These are phyloP conservation scores for Lobophora halterata DNA, from an alignment of 2,888 invertebrate species.

Conservation along the genomic window DNA sequence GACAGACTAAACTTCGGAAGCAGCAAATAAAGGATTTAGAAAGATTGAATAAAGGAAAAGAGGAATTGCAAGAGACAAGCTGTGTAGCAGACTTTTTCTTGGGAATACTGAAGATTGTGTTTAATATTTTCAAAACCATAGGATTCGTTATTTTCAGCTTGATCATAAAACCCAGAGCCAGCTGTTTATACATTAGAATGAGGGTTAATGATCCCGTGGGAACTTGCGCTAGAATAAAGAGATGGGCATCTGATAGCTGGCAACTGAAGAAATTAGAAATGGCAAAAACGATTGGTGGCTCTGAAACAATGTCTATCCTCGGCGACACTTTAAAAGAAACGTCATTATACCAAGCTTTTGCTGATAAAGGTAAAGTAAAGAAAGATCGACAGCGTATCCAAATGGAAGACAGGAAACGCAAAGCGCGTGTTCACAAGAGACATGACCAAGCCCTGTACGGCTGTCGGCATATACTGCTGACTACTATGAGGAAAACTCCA, in stretches of 20 bases:
- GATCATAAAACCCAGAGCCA: conserved; percentile 37
- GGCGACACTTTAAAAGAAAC: conserved; percentile 42
- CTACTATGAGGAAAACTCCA: conserved; percentile 49
- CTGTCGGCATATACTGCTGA: conserved; percentile 45
- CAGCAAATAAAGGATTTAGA: conserved; percentile 30
- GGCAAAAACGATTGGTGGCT: conserved; percentile 38
- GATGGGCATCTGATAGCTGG: conserved; percentile 32
- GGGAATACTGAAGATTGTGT: conserved; percentile 33
- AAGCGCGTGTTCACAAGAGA: conserved; percentile 39
- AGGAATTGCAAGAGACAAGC: conserved; percentile 34
- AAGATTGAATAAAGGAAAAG: conserved; percentile 29
- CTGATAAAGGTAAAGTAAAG: conserved; percentile 40
- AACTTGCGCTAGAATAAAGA: conserved; percentile 31
- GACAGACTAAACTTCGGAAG: conserved; percentile 24
- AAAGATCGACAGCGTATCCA: conserved; percentile 33
- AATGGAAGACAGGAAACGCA: conserved; percentile 28
- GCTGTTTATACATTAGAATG: conserved; percentile 32
- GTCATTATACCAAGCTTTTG: conserved; percentile 35
- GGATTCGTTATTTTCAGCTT: conserved; percentile 26
- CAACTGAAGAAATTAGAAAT: conserved; percentile 41
- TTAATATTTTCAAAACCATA: conserved; percentile 19
- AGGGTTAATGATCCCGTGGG: conserved; percentile 33
- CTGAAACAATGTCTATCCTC: conserved; percentile 38
- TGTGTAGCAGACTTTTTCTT: conserved; percentile 37
- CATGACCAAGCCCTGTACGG: conserved; percentile 36